Percentiles rank a stretch among this genome's conserved stretches.
Evolutionary conservation across 2,113 vertebrate genomes (phyloP).

Genomic region (Mesitornis unicolor): DNA sequence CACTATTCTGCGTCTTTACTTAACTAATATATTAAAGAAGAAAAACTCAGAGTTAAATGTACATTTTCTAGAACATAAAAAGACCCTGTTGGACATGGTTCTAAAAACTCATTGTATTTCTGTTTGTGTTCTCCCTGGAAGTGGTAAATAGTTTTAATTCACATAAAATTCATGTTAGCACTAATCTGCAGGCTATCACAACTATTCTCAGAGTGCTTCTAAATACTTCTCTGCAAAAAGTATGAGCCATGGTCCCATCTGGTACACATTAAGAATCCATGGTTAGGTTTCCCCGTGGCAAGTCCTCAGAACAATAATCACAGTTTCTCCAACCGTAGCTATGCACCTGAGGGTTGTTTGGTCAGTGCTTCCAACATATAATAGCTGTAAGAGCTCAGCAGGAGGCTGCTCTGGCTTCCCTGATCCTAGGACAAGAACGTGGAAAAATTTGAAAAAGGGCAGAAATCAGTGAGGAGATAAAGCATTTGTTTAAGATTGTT

Average conservation of each 20-base stretch:
- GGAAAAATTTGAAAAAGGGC: not conserved
- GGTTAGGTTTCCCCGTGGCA: constrained; percentile 8
- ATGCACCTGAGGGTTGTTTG: constrained; percentile 23
- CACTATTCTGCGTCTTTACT: not conserved
- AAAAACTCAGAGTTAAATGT: not conserved
- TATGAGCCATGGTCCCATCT: not conserved
- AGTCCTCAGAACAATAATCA: constrained; percentile 14
- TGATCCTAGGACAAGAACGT: not conserved
- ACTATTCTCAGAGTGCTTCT: not conserved
- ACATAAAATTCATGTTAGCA: not conserved
- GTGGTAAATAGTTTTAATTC: not conserved
- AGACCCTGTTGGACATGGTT: not conserved
- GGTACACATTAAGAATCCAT: constrained; percentile 13
- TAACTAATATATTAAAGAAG: not conserved
- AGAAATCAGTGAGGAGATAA: not conserved
- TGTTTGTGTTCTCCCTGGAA: not conserved
- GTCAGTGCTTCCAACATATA: not conserved
- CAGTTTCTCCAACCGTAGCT: not conserved
- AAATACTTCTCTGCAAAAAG: not conserved
- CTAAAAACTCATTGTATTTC: not conserved
- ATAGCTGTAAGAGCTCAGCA: not conserved
- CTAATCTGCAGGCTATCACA: not conserved
- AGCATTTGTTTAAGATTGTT: not conserved
- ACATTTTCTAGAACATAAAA: not conserved
- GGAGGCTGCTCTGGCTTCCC: not conserved